phyloP scores from a whole-genome alignment of 1,140 invertebrate genomes.

The Campoletis sonorensis region DNA sequence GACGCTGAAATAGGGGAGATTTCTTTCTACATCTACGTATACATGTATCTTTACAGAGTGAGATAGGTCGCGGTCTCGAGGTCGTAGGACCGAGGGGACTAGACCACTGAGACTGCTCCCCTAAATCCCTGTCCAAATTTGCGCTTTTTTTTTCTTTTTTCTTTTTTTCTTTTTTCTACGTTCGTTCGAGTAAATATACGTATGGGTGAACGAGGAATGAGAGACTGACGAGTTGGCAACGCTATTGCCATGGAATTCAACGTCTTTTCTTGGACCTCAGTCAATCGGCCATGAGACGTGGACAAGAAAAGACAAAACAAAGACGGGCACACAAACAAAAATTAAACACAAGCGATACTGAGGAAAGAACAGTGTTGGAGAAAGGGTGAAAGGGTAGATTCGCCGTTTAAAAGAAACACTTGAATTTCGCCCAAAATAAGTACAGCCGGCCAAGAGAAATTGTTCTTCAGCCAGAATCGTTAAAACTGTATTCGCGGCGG shows the following conservation, averaged over 20 bases:
- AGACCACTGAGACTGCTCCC: conserved; percentile 11
- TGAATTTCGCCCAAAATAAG: background rate
- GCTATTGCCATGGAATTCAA: background rate
- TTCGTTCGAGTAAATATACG: background rate
- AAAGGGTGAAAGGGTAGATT: background rate
- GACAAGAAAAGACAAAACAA: background rate
- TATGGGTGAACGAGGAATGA: background rate
- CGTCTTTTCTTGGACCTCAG: background rate
- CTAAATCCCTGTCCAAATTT: conserved; percentile 1
- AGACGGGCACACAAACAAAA: no score
- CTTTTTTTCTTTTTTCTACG: background rate
- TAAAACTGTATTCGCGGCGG: background rate
- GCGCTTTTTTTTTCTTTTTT: background rate
- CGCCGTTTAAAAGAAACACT: background rate
- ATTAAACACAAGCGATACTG: background rate
- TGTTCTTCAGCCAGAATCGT: background rate
- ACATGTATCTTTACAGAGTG: background rate
- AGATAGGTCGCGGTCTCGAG: conserved; percentile 35
- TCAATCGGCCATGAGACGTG: background rate
- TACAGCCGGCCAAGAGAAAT: background rate
- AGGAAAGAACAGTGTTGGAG: background rate
- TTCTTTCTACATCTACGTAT: background rate
- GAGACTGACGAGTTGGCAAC: background rate
- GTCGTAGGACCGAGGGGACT: conserved; percentile 17
- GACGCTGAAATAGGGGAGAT: conserved; percentile 7